These are phyloP conservation scores for Parazoanthus atlanticus DNA, from an alignment of 92 coral and sea anemone genomes.

Conservation along the genomic window DNA sequence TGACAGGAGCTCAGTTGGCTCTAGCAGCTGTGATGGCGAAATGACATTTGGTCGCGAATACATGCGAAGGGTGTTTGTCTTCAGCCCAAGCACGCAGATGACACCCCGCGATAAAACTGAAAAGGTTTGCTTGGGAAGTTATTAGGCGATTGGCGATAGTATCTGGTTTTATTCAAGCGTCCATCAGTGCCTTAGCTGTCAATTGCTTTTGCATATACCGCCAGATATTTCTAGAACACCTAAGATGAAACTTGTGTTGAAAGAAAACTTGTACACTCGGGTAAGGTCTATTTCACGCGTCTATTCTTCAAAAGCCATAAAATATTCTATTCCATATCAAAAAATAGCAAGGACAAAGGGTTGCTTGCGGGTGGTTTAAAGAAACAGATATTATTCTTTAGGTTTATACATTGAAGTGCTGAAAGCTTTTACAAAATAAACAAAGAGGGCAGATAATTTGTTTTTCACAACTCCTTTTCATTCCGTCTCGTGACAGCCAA, in stretches of 20 bases:
- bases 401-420: slow-evolving; percentile 70
- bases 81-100: slow-evolving; percentile 71
- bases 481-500: slow-evolving; percentile 83
- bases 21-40: slow-evolving; percentile 70
- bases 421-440: slow-evolving; percentile 81
- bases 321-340: slow-evolving; percentile 62
- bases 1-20: slow-evolving; percentile 43
- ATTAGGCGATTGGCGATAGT: slow-evolving; percentile 43
- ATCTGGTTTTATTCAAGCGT: slow-evolving; percentile 29
- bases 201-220: slow-evolving; percentile 37
- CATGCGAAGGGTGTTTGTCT: slow-evolving; percentile 59
- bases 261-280: slow-evolving; percentile 16
- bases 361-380: slow-evolving; percentile 74
- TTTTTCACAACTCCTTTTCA: slow-evolving; percentile 86
- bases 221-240: slow-evolving; percentile 44
- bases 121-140: slow-evolving; percentile 56
- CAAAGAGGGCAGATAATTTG: slow-evolving; percentile 79
- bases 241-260: slow-evolving; percentile 15
- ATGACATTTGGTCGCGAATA: slow-evolving; percentile 76
- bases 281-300: neutral
- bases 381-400: slow-evolving; percentile 58
- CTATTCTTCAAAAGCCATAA: slow-evolving; percentile 43
- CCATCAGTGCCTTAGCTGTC: slow-evolving; percentile 36
- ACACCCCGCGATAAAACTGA: slow-evolving; percentile 66
- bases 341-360: slow-evolving; percentile 57